phyloP scores from a whole-genome alignment of 2,888 invertebrate species.

The Drosophila hamatofila region DNA sequence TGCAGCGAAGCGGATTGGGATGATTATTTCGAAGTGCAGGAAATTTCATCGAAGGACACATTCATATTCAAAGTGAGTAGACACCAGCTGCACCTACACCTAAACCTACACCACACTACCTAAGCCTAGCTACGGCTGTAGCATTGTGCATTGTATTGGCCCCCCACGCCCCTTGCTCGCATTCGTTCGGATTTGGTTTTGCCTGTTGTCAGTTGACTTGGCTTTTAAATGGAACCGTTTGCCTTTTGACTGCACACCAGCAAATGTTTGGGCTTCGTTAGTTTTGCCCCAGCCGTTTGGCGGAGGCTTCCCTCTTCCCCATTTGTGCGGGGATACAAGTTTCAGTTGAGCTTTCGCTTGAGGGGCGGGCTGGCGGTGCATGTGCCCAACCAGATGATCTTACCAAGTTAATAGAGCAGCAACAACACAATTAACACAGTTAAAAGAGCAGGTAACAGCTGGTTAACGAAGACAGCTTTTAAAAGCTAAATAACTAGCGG shows the following conservation, averaged over 20 bases:
- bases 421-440: conserved; percentile 52
- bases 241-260: conserved; percentile 78
- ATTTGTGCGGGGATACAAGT: conserved; percentile 17
- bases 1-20: conserved; percentile 94
- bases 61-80: conserved; percentile 95
- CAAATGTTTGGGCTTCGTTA: conserved; percentile 78
- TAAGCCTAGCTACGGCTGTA: conserved; percentile 6
- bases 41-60: conserved; percentile 95
- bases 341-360: conserved; percentile 1
- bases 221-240: conserved; percentile 72
- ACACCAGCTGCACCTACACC: conserved; percentile 1
- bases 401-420: conserved; percentile 59
- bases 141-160: conserved; percentile 36
- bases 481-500: conserved; percentile 7
- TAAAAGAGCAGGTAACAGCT: conserved; percentile 26
- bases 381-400: conserved; percentile 28
- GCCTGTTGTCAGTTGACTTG: conserved; percentile 71
- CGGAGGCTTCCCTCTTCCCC: conserved; percentile 9
- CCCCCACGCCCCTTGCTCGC: conserved; percentile 9
- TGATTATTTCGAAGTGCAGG: conserved; percentile 98
- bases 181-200: conserved; percentile 9
- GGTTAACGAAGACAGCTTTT: conserved; percentile 1
- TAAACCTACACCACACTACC: background rate
- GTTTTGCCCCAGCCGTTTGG: conserved; percentile 53
- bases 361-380: background rate